Evolutionary conservation across 2,113 vertebrate species (phyloP), one percentile per base, ranked within the genome.

Genomic region (Panurus biarmicus): DNA sequence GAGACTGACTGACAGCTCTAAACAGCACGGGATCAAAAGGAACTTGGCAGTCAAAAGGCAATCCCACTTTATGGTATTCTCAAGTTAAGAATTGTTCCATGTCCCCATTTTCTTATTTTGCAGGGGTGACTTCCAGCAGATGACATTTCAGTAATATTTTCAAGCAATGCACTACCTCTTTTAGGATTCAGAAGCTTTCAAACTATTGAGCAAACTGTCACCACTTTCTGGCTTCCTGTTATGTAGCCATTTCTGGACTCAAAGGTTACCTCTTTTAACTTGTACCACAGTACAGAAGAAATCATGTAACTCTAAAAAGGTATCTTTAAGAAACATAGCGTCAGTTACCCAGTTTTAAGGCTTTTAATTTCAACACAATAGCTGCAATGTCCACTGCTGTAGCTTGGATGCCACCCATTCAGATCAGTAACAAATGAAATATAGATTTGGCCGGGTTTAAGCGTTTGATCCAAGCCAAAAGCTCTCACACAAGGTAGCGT

Each of bases 181-280:
- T 17, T 35, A 56, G 74, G 24, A 48, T 40, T 80, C 29, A 62
- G 31, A 80, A 72, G 51, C 61, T 73, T 89, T 67, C 56, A 48
- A 81, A 70, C 61, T 91, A 89, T 75, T 95, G 88, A 94, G 91
- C 72, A 96, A 95, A 45, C n/a, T 62, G 26, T 28, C 60, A 90
- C 48, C 50, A 80, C 66, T 60, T 70, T 87, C 62, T 93, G 87
- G 75, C 67, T 96, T 96, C 93, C 96, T 94, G 84, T 84, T 85
- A 81, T 5, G 25, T 15, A 91, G 48, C 81, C 69, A 40, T 58
- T 94, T 86, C 87, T 85, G 67, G 67, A 61, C 61, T 70, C 38
- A 31, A 76, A 70, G 17, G n/a, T 87, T 93, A 90, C 77, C 76
- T 90, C 40, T 80, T 12, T 29, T 26, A 65, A 53, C 57, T 44